Evolutionary conservation across 2,888 invertebrate genomes (phyloP), one percentile per base, ranked within the genome.

Genomic region (Chymomyza caudatula): DNA sequence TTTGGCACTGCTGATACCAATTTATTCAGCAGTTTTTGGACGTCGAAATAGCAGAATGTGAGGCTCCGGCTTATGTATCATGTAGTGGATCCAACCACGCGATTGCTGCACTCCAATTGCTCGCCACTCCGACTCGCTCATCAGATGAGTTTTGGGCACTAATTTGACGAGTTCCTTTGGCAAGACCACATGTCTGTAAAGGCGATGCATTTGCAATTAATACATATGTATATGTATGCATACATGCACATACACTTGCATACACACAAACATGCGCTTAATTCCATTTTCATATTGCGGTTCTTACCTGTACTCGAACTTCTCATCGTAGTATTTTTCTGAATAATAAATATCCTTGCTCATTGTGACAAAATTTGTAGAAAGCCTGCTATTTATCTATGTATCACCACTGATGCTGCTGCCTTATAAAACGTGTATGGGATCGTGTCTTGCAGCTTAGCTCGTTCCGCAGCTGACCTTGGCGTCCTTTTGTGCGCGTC

Each of bases 1-100:
- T 51, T 60, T 47, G 6, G 2, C 51, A 19, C 51, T 4, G 11
- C 51, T 63, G 42, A n/a, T 15, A 43, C 51, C 11, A 11, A 61
- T 53, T 58, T 81, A 85, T 65, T 84, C 85, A 71, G 85, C 87
- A 29, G 93, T 93, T 79, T 93, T 94, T 88, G 93, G 93, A 89
- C 95, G 92, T 89, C 94, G 93, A 91, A 98, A 98, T 60, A 98
- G 92, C 74, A 98, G 91, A 87, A 98, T 96, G 85, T 97, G 97
- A 13, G 97, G 98, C 88, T 98, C 97, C 88, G 98, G 98, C 85
- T 95, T 94, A 90, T 98, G 98, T 74, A 94, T 95, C 98, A 98
- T 98, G 85, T 98, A 98, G 91, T 98, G 98, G 13, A 97, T 93
- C 98, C 98, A 98, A 58, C 98, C 98, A 82, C 96, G 95, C 85